A percentile compares a stretch with the other conserved stretches of the same genome.
Conservation (phyloP, 2,797 vertebrate genomes). For the Vireo griseus region DNA sequence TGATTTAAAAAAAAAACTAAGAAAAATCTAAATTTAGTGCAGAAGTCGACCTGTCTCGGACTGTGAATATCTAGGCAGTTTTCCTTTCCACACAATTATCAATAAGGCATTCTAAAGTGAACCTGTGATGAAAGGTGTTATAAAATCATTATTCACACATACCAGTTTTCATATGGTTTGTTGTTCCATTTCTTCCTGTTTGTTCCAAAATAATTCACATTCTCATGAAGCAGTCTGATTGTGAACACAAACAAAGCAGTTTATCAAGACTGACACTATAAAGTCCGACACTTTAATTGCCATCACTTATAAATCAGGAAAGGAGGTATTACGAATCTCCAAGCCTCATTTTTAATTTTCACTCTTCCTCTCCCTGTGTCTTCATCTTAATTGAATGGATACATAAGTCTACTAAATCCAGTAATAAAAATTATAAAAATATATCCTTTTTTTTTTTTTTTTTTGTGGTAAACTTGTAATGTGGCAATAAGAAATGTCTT, state of each 20-base stretch:
- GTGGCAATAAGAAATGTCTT: not conserved
- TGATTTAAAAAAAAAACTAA: not conserved
- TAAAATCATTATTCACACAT: not conserved
- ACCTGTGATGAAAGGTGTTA: not conserved
- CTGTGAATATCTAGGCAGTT: not conserved
- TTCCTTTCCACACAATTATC: not conserved
- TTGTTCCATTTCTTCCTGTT: constrained; percentile 4
- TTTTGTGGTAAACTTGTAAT: not conserved
- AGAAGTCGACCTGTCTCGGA: not conserved
- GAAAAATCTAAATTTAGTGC: not conserved
- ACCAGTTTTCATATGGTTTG: not conserved
- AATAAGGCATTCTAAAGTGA: not conserved
- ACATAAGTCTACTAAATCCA: not conserved
- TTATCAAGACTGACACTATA: not conserved
- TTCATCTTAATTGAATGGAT: constrained; percentile 3
- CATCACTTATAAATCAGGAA: constrained; percentile 18
- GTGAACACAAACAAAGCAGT: not conserved
- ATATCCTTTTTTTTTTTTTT: not conserved
- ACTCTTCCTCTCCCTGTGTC: not conserved
- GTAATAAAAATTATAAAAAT: not conserved
- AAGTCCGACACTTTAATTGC: not conserved
- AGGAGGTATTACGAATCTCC: not conserved
- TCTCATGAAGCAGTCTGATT: constrained; percentile 12
- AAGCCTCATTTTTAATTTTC: constrained; percentile 27
- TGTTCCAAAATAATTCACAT: not conserved